Percentiles rank a stretch among this genome's conserved stretches.
Conservation (phyloP, 2,888 invertebrate species). For the Polymixis flavicincta region DNA sequence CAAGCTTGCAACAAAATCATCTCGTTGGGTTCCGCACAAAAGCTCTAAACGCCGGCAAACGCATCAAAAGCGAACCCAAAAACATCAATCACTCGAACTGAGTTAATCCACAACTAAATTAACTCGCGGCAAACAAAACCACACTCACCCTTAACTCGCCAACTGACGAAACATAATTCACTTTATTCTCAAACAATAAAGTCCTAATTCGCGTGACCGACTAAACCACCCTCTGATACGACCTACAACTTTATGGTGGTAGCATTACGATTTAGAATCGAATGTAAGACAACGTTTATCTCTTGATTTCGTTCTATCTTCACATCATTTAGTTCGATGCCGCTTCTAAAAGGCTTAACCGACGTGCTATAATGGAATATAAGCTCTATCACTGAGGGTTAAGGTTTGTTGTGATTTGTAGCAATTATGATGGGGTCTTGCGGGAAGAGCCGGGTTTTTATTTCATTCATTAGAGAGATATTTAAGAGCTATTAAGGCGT, state of each 20-base stretch:
- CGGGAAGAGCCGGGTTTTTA: constrained; percentile 71
- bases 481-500: constrained; percentile 79
- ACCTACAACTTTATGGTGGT: constrained; percentile 66
- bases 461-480: constrained; percentile 80
- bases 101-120: constrained; percentile 90
- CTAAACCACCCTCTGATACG: constrained; percentile 38
- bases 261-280: constrained; percentile 74
- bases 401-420: constrained; percentile 60
- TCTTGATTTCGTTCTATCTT: constrained; percentile 84
- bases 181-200: constrained; percentile 68
- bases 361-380: constrained; percentile 49
- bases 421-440: constrained; percentile 57
- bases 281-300: constrained; percentile 73
- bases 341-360: constrained; percentile 70
- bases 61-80: constrained; percentile 79
- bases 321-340: constrained; percentile 79
- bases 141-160: constrained; percentile 77
- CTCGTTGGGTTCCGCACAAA: constrained; percentile 61
- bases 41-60: constrained; percentile 73
- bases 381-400: constrained; percentile 55
- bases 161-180: constrained; percentile 67
- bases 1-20: constrained; percentile 37
- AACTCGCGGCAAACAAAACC: constrained; percentile 83
- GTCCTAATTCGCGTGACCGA: constrained; percentile 63
- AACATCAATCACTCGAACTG: constrained; percentile 89